A percentile compares a stretch with the other conserved stretches of the same genome.
Evolutionary conservation across 2,888 invertebrate genomes (phyloP).

Genomic region (Aspidapion aeneum): DNA sequence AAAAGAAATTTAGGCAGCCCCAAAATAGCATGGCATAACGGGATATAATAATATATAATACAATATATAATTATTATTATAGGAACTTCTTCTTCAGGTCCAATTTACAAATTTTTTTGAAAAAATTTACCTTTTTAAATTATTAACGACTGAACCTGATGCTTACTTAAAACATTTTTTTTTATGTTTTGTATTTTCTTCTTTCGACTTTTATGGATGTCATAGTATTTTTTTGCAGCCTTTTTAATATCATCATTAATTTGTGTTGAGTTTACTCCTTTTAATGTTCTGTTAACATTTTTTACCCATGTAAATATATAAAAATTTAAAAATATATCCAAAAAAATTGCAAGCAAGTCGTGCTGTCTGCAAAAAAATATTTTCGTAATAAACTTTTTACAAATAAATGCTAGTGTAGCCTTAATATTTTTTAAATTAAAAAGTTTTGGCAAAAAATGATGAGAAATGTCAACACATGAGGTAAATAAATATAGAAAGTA

Average conservation of each 20-base stretch:
- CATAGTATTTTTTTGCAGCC: not conserved
- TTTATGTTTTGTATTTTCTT: not conserved
- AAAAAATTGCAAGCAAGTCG: too few species aligned
- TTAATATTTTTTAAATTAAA: constrained; percentile 1
- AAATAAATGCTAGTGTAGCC: not conserved
- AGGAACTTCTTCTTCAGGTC: too few species aligned
- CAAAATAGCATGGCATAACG: too few species aligned
- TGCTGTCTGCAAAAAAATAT: too few species aligned
- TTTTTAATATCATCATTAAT: not conserved
- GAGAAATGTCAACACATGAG: not conserved
- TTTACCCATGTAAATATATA: not conserved
- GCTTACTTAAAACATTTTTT: not conserved
- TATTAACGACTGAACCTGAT: not conserved
- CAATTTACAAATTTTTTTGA: too few species aligned
- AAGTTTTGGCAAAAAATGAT: not conserved
- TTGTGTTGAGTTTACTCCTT: not conserved
- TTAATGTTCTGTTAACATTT: not conserved
- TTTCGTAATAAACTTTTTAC: constrained; percentile 1
- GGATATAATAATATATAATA: too few species aligned
- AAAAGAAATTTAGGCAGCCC: too few species aligned
- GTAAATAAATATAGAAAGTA: constrained; percentile 3
- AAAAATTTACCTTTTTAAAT: too few species aligned
- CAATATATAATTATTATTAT: too few species aligned
- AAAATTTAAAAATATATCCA: not conserved
- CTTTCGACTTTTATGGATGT: not conserved